phyloP scores from a whole-genome alignment of 2,888 invertebrate species.

The Aphidoletes aphidimyza region DNA sequence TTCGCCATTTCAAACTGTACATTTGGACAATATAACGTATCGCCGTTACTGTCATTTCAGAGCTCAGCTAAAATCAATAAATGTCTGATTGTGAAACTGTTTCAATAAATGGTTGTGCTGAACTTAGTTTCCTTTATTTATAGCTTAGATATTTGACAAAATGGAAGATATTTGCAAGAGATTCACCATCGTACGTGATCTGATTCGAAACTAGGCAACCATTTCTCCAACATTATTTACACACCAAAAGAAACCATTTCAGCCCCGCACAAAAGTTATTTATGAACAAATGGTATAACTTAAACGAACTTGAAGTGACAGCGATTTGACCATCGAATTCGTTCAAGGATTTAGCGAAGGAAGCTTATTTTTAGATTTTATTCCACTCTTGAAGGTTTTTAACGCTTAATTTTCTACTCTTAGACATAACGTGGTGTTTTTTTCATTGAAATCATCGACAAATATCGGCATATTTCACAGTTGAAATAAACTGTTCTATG shows the following conservation, averaged over 20 bases:
- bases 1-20: background rate
- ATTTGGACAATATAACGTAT: background rate
- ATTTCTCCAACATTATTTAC: background rate
- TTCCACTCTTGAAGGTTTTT: too few relatives aligned
- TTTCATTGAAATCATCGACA: too few relatives aligned
- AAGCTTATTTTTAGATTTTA: too few relatives aligned
- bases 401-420: too few relatives aligned
- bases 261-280: too few relatives aligned
- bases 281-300: too few relatives aligned
- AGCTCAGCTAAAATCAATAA: conserved; percentile 49
- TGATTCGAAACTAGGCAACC: background rate
- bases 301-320: too few relatives aligned
- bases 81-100: conserved; percentile 29
- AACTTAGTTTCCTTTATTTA: background rate
- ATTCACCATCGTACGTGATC: background rate
- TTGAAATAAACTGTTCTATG: too few relatives aligned
- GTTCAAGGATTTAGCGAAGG: too few relatives aligned
- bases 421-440: too few relatives aligned
- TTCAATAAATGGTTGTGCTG: conserved; percentile 28
- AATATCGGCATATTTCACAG: too few relatives aligned
- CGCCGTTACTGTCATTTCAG: background rate
- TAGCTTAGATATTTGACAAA: background rate
- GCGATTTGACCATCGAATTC: too few relatives aligned
- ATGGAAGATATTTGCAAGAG: background rate
- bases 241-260: background rate